These are phyloP conservation scores for Sternotherus odoratus DNA, from an alignment of 2,797 vertebrate genomes.

Conservation along the genomic window DNA sequence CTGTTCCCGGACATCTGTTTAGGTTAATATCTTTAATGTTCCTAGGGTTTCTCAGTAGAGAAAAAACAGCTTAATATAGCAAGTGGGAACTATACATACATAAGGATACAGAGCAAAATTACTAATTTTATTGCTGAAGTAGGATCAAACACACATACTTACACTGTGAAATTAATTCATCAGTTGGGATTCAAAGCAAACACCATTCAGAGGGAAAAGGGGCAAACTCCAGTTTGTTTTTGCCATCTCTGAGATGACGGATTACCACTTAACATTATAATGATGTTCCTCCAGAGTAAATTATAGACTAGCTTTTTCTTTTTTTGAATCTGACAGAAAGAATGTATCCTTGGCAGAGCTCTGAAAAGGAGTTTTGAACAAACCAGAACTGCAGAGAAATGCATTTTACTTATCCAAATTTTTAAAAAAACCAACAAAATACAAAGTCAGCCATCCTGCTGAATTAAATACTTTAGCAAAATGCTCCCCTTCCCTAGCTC, in stretches of 20 bases:
- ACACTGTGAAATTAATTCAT: slow-evolving; percentile 51
- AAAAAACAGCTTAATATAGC: slow-evolving; percentile 50
- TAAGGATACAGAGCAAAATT: not conserved
- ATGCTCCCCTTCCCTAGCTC: not conserved
- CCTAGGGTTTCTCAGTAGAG: not conserved
- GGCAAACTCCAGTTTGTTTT: slow-evolving; percentile 41
- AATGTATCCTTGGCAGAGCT: slow-evolving; percentile 53
- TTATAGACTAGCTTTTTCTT: slow-evolving; percentile 61
- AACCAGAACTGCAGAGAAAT: slow-evolving; percentile 1
- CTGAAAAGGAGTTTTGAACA: slow-evolving; percentile 51
- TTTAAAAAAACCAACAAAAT: no score
- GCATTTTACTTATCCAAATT: not conserved
- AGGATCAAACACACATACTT: slow-evolving; percentile 25
- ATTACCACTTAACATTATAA: slow-evolving; percentile 52
- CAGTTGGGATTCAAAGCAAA: slow-evolving; percentile 41
- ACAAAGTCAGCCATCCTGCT: not conserved
- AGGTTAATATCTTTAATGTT: slow-evolving; percentile 42
- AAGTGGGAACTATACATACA: not conserved
- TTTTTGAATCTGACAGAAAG: slow-evolving; percentile 50
- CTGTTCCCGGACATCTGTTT: slow-evolving; percentile 61
- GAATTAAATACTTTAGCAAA: not conserved
- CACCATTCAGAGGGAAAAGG: not conserved
- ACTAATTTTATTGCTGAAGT: not conserved
- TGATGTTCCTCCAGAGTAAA: slow-evolving; percentile 68
- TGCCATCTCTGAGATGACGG: slow-evolving; percentile 49